Percentiles rank a stretch among this genome's conserved stretches.
Evolutionary conservation across 2,113 vertebrate species (phyloP).

Genomic region (Phoenicopterus ruber): DNA sequence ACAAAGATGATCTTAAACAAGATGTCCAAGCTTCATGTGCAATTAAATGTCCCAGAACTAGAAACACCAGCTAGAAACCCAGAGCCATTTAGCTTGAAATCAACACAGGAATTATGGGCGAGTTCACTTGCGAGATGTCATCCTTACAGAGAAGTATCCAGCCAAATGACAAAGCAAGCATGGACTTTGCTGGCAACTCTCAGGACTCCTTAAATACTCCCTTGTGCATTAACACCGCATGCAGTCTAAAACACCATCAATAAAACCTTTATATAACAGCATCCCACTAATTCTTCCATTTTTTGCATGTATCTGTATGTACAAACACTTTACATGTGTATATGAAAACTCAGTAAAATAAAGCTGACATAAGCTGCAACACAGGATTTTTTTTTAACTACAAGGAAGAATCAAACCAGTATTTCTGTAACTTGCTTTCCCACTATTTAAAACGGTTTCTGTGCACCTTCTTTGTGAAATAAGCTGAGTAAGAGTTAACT

Average conservation of each 20-base stretch:
- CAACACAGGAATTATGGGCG: not conserved
- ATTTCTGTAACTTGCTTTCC: not conserved
- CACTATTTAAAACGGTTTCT: not conserved
- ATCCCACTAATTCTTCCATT: not conserved
- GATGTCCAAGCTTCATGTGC: accelerated
- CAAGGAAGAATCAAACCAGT: not conserved
- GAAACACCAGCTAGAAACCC: not conserved
- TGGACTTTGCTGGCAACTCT: not conserved
- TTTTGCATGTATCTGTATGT: not conserved
- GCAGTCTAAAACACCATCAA: not conserved
- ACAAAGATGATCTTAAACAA: not conserved
- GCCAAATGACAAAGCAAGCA: not conserved
- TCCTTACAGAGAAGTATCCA: not conserved
- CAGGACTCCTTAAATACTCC: not conserved
- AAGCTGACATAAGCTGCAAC: not conserved
- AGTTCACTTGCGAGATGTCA: not conserved
- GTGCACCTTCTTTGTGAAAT: not conserved
- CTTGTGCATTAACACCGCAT: not conserved
- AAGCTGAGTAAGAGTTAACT: not conserved
- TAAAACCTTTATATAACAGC: not conserved
- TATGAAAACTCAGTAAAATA: not conserved
- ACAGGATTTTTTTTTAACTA: not conserved
- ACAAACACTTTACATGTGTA: accelerated
- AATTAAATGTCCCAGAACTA: not conserved
- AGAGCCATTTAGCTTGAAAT: not conserved